Base-by-base conservation (phyloP, 2,797 vertebrate species). In the Masticophis lateralis region DNA sequence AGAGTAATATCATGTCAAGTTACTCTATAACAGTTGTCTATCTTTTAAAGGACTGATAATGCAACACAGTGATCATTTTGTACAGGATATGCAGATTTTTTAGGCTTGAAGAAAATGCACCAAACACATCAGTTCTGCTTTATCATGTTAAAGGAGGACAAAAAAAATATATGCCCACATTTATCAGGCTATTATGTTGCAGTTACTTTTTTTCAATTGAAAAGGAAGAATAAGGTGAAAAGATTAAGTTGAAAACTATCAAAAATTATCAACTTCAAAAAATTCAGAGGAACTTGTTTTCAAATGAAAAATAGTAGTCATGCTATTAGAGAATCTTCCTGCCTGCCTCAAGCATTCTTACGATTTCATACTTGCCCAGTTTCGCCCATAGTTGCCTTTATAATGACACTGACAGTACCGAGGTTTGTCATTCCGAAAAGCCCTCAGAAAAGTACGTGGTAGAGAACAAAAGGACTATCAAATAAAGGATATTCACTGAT, bases 351-450 rank as follows among this genome's bases (percentile, higher is more conserved):
- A 96, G 96, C 92, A 0, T 51, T 92, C 88, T 3, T 0, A 63
- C 95, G 90, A 92, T 94, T 96, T 94, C 92, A 89, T 43, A 95
- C 96, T 88, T 93, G 96, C 95, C 97, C 0, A 4, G 96, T 97
- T 97, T 97, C 95, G 92, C 96, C 97, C 95, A 47, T 55, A 92
- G 92, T 47, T 96, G 96, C 94, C 90, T 94, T 95, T 94, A 93
- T 96, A 92, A 90, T 88, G 92, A 79, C 55, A 88, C 63, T 63
- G 86, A 92, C 95, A 95, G 95, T 0, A 0, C 91, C 88, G 94
- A 92, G 74, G 95, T 96, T 90, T 93, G 90, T 63, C 95, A 87
- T 90, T 90, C 90, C 53, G 20, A 95, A 95, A 92, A 69, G n/a
- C 90, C 28, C 20, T 1, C 32, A 92, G 1, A 89, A 87, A 51